These are phyloP conservation scores for Drosophila kanapiae DNA, from an alignment of 1,140 invertebrate species.

Conservation along the genomic window DNA sequence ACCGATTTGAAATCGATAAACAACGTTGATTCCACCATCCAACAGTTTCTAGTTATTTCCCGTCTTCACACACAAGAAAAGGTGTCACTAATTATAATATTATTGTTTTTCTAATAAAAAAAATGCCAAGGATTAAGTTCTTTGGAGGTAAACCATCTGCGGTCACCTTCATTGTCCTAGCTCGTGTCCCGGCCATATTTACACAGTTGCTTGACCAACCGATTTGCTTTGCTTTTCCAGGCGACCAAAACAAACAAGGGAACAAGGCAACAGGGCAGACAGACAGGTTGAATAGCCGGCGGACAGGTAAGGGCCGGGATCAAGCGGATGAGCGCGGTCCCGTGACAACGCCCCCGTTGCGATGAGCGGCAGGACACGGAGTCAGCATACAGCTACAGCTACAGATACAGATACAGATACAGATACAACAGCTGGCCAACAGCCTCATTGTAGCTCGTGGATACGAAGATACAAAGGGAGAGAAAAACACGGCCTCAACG, in stretches of 20 bases:
- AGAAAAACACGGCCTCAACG: neutral
- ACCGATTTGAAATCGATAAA: neutral
- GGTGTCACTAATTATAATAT: neutral
- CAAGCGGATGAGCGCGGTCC: slow-evolving; percentile 17
- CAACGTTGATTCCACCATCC: rapidly evolving
- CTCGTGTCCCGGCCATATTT: slow-evolving; percentile 25
- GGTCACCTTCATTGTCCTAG: slow-evolving; percentile 1
- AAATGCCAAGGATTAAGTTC: neutral
- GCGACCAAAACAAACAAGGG: slow-evolving; percentile 46
- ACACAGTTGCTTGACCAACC: slow-evolving; percentile 55
- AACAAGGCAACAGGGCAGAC: neutral
- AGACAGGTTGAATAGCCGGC: slow-evolving; percentile 34
- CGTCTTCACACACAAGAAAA: too few species aligned
- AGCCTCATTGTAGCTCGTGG: slow-evolving; percentile 54
- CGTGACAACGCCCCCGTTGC: slow-evolving; percentile 27
- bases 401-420: slow-evolving; percentile 16
- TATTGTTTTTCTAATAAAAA: neutral
- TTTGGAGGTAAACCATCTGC: slow-evolving; percentile 19
- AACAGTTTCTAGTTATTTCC: too few species aligned
- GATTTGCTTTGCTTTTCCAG: slow-evolving; percentile 71
- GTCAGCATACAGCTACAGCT: slow-evolving; percentile 9
- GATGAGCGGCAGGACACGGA: slow-evolving; percentile 20
- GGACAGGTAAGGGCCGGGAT: slow-evolving; percentile 39
- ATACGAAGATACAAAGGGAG: neutral
- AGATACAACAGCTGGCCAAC: slow-evolving; percentile 31